phyloP scores from a whole-genome alignment of 2,888 invertebrate genomes.

The Chrysina gloriosa region DNA sequence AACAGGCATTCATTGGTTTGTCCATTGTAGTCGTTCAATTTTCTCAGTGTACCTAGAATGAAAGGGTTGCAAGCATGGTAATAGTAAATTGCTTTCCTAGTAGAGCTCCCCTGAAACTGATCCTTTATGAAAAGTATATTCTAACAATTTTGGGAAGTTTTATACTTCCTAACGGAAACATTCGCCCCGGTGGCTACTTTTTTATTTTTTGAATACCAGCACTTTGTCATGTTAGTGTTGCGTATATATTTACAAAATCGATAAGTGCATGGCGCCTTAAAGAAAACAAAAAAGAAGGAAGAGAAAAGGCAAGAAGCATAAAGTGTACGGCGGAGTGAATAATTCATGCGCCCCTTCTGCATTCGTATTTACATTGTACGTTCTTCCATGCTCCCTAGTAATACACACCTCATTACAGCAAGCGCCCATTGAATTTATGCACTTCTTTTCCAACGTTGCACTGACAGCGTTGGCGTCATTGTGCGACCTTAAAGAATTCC shows the following conservation, averaged over 20 bases:
- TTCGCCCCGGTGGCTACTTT: too few species aligned
- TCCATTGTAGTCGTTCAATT: too few species aligned
- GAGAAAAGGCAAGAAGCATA: background rate
- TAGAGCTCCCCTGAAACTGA: too few species aligned
- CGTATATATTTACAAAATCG: background rate
- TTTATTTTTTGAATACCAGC: too few species aligned
- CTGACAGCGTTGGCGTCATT: background rate
- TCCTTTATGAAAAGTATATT: too few species aligned
- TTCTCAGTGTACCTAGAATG: too few species aligned
- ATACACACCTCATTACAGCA: constrained; percentile 13
- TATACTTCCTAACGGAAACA: too few species aligned
- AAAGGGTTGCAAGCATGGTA: too few species aligned
- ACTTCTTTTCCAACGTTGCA: constrained; percentile 5
- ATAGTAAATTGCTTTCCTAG: too few species aligned
- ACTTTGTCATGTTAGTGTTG: background rate
- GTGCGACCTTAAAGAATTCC: constrained; percentile 2
- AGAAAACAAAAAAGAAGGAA: background rate
- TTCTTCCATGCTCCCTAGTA: background rate
- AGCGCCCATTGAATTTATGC: constrained; percentile 7
- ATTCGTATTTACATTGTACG: background rate
- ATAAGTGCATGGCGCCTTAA: background rate
- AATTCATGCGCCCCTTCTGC: constrained; percentile 9
- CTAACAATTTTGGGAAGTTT: too few species aligned
- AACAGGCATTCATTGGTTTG: too few species aligned
- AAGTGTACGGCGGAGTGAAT: constrained; percentile 1